Base-by-base conservation (phyloP, 2,888 invertebrate genomes). In the Lasioglossum morio region DNA sequence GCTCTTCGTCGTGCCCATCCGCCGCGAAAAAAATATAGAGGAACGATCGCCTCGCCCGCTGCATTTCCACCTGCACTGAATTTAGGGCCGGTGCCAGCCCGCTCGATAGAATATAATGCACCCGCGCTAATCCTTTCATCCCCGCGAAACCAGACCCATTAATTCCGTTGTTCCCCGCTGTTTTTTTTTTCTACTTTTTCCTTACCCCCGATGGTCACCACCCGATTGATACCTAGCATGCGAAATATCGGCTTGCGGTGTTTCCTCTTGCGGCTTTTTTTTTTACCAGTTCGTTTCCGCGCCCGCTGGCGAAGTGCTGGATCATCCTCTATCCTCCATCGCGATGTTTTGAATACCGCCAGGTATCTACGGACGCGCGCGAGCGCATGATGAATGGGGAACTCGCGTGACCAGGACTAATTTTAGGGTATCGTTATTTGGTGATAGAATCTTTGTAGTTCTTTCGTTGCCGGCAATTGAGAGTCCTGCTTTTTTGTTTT, bases 41-140 rank as follows among this genome's bases (percentile, higher is more conserved):
- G n/a, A 57, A 57, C 57, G 57, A n/a, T n/a, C 57, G 57, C 30
- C 1, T 30, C 60, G 60, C 60, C 60, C 30, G 30, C 30, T 63
- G 63, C 2, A 63, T 63, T 63, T 63, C 4, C 30, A 63, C 57
- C 57, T 57, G 57, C n/a, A n/a, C 4, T 0, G 57, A 57, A 57
- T 57, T 57, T 57, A 57, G 57, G 57, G n/a, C n/a, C 57, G 57
- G 1, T 57, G 57, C 57, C 57, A 57, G n/a, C n/a, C n/a, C 57
- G n/a, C 57, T 12, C 53, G 69, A 66, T 57, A 72, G 84, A 84
- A 85, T 85, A 77, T 79, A 85, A 84, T 84, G 79, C 79, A n/a
- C 40, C 53, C 57, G 75, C 82, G 82, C 82, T 87, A 86, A 87
- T 87, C 82, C 79, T 80, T 75, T 86, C 79, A 82, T 82, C 66